A percentile compares a stretch with the other conserved stretches of the same genome.
phyloP scores from a whole-genome alignment of 37 sponge, comb jelly and placozoan genomes.

The Geodia barretti region DNA sequence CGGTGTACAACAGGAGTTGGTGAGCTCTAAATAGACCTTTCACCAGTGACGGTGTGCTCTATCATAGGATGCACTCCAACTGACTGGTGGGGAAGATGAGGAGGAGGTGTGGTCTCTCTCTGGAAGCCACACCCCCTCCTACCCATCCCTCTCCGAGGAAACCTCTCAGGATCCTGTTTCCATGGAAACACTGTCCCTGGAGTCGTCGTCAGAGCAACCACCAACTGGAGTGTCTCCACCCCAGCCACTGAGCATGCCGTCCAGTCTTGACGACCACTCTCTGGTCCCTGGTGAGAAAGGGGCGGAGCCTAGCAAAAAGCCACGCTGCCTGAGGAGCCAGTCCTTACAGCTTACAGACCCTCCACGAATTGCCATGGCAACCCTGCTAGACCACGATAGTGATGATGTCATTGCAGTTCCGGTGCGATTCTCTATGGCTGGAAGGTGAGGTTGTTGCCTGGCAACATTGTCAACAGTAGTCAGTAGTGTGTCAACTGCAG shows the following conservation, averaged over 20 bases:
- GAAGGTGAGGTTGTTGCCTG: too few species aligned
- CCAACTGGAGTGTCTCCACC: too few species aligned
- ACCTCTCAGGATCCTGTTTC: neutral
- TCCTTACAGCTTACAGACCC: too few species aligned
- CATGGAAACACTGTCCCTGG: neutral
- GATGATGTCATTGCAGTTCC: slow-evolving; percentile 34
- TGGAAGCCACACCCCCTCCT: neutral
- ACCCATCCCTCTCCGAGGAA: neutral
- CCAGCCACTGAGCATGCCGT: neutral
- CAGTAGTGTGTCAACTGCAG: neutral
- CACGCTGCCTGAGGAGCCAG: too few species aligned
- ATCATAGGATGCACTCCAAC: too few species aligned
- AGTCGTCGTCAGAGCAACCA: neutral
- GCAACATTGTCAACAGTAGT: neutral
- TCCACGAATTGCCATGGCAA: neutral
- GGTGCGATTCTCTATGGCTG: slow-evolving; percentile 7
- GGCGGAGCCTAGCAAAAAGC: too few species aligned
- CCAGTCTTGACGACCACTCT: too few species aligned
- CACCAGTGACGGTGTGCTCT: too few species aligned
- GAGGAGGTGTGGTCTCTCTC: neutral
- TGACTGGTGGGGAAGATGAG: neutral
- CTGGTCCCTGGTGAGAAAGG: neutral
- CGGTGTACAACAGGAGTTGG: too few species aligned
- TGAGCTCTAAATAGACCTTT: too few species aligned
- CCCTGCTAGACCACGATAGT: neutral